phyloP scores from a whole-genome alignment of 1,140 invertebrate genomes.

The Subanguina moxae region DNA sequence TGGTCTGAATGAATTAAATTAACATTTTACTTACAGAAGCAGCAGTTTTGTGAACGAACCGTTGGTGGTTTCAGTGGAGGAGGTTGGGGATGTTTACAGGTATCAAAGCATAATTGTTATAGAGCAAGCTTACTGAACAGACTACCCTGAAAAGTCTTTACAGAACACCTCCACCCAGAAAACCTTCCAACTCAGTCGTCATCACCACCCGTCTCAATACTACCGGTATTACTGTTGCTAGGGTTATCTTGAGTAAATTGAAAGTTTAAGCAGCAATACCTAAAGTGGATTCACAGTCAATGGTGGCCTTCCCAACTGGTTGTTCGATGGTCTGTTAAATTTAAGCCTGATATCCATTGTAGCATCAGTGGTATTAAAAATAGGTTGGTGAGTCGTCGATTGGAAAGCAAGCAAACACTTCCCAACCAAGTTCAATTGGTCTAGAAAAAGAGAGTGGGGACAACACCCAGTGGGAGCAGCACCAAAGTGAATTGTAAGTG shows the following conservation, averaged over 20 bases:
- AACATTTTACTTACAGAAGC: not conserved
- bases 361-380: too few species aligned
- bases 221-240: not conserved
- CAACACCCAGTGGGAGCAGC: not conserved
- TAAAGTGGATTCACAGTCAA: not conserved
- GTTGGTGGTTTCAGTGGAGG: not conserved
- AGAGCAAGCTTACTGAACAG: too few species aligned
- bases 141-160: too few species aligned
- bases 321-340: not conserved
- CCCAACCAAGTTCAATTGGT: too few species aligned
- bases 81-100: not conserved
- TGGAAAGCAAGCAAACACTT: too few species aligned
- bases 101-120: too few species aligned
- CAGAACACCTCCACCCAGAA: not conserved
- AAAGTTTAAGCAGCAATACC: not conserved
- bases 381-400: too few species aligned
- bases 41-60: not conserved
- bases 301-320: not conserved
- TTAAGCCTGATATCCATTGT: too few species aligned
- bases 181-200: not conserved
- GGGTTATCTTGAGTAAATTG: not conserved
- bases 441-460: not conserved
- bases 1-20: too few species aligned
- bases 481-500: not conserved
- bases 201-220: not conserved